Conservation (phyloP, 2,113 vertebrate genomes). For the Arothron firmamentum region DNA sequence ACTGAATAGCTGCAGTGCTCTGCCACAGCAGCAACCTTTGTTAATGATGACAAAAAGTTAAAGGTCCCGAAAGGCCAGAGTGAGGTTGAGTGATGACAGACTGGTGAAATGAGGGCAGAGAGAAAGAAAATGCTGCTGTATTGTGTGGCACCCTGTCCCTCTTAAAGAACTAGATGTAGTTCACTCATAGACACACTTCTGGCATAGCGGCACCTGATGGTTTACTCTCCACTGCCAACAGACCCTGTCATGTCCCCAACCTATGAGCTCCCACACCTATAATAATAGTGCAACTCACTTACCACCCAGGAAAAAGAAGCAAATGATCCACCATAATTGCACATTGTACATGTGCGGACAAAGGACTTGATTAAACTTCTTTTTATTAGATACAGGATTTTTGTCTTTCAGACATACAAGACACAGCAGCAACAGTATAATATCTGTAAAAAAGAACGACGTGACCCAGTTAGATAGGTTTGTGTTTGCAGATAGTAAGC, state of each 20-base stretch:
- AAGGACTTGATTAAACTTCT: neutral
- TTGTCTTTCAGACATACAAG: no score
- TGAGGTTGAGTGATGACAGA: conserved; percentile 43
- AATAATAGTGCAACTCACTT: conserved; percentile 56
- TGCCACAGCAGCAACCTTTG: conserved; percentile 44
- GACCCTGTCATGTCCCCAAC: conserved; percentile 51
- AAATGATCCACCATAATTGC: conserved; percentile 65
- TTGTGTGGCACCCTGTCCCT: neutral
- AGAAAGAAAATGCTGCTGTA: conserved; percentile 1
- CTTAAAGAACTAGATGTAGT: neutral
- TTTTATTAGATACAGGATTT: no score
- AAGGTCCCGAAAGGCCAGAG: conserved; percentile 39
- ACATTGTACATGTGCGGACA: conserved; percentile 63
- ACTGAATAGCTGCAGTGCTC: conserved; percentile 39
- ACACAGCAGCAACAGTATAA: neutral
- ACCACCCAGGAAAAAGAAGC: conserved; percentile 64
- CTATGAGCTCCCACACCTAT: conserved; percentile 63
- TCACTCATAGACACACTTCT: neutral
- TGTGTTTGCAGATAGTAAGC: no score
- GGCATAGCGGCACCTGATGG: neutral
- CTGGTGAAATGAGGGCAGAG: conserved; percentile 34
- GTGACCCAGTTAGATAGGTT: neutral
- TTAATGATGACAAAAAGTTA: conserved; percentile 30
- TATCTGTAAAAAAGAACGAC: neutral
- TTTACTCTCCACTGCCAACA: conserved; percentile 30